Conservation (phyloP, 1,140 invertebrate species). For the Lepidurus packardi region DNA sequence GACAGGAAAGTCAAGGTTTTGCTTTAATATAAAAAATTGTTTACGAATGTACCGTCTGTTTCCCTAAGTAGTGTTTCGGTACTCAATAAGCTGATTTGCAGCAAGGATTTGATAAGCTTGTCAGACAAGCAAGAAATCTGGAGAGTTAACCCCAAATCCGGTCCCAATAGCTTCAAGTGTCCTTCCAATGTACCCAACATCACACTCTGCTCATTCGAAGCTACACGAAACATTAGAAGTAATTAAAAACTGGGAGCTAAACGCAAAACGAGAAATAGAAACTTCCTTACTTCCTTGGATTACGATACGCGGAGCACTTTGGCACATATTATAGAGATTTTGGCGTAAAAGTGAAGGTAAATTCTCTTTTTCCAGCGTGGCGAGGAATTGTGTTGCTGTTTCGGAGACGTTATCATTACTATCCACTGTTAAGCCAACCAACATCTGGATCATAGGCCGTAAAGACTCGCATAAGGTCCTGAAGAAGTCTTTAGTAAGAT, state of each 20-base stretch:
- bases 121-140: not conserved
- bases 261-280: no score
- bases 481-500: not conserved
- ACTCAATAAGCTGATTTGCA: not conserved
- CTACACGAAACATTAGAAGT: not conserved
- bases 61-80: not conserved
- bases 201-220: not conserved
- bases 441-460: not conserved
- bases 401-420: not conserved
- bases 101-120: not conserved
- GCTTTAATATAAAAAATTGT: not conserved
- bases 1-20: not conserved
- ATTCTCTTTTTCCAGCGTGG: not conserved
- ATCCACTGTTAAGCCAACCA: slow-evolving; percentile 1
- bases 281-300: not conserved
- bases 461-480: not conserved
- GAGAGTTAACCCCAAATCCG: not conserved
- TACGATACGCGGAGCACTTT: not conserved
- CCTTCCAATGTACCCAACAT: not conserved
- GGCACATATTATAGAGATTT: not conserved
- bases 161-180: not conserved
- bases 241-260: no score
- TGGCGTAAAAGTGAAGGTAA: not conserved
- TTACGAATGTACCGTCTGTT: not conserved
- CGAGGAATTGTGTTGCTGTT: not conserved